A percentile compares a stretch with the other conserved stretches of the same genome.
These are phyloP conservation scores for Ia io DNA, from an alignment of 2,113 vertebrate genomes.

Conservation along the genomic window DNA sequence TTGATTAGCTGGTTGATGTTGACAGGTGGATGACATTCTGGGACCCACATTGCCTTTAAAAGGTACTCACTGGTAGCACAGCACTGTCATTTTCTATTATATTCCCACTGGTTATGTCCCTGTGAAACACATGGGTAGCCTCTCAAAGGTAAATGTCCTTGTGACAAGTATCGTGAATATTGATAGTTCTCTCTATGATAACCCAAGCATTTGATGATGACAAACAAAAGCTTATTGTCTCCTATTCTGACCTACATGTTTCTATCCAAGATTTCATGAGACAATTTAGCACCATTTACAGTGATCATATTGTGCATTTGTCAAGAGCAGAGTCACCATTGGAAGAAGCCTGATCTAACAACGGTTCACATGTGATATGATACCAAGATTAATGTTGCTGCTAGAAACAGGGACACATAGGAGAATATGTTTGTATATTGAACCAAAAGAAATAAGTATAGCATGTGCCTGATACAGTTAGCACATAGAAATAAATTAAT, in stretches of 20 bases:
- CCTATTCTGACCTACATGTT: not conserved
- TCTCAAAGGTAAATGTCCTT: not conserved
- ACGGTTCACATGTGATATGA: not conserved
- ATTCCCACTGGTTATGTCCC: not conserved
- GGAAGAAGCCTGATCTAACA: not conserved
- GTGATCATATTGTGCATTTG: not conserved
- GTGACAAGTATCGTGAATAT: slow-evolving; percentile 2
- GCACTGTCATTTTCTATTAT: not conserved
- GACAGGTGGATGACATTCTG: not conserved
- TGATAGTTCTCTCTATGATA: not conserved
- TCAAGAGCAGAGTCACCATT: not conserved
- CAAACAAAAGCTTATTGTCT: not conserved
- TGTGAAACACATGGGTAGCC: not conserved
- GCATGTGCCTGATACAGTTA: not conserved
- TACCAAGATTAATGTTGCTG: not conserved
- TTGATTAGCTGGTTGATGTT: not conserved
- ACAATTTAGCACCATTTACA: not conserved
- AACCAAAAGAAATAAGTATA: not conserved
- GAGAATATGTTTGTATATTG: not conserved
- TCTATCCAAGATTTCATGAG: not conserved
- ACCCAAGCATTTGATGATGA: not conserved
- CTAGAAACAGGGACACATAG: not conserved
- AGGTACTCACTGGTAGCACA: not conserved
- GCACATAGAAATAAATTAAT: not conserved
- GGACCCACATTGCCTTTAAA: not conserved